These are phyloP conservation scores for Excalfactoria chinensis DNA, from an alignment of 2,113 vertebrate genomes.

Conservation along the genomic window DNA sequence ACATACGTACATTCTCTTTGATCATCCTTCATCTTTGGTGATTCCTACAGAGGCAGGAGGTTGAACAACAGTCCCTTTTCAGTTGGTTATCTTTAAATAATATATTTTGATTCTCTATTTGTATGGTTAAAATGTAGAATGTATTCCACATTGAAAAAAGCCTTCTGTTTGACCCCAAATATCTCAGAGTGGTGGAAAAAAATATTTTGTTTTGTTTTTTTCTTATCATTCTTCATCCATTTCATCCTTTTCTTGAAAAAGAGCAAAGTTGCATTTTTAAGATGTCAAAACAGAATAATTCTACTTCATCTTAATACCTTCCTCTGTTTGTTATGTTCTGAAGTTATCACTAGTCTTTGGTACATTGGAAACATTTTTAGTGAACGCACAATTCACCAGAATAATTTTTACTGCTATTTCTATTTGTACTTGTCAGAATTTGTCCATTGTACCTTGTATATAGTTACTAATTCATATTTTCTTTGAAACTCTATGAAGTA, in stretches of 20 bases:
- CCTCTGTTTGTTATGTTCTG: background rate
- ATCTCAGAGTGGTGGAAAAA: background rate
- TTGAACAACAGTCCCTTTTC: background rate
- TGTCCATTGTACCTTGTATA: background rate
- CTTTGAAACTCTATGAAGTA: background rate
- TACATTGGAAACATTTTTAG: background rate
- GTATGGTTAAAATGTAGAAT: background rate
- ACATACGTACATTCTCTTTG: background rate
- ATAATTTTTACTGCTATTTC: background rate
- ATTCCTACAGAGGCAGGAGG: background rate
- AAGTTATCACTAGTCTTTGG: background rate
- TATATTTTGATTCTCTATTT: background rate
- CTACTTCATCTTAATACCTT: background rate
- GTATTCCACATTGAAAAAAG: background rate
- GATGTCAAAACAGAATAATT: background rate
- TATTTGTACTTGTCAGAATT: background rate
- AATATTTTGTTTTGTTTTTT: background rate
- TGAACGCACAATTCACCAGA: background rate
- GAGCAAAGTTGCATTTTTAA: background rate
- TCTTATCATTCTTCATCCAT: background rate
- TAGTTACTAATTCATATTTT: background rate
- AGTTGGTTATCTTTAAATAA: background rate
- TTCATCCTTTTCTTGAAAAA: background rate
- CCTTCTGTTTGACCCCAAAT: background rate
- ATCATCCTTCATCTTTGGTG: background rate